Evolutionary conservation across 1,140 invertebrate genomes (phyloP).

Genomic region (Eueides isabella): DNA sequence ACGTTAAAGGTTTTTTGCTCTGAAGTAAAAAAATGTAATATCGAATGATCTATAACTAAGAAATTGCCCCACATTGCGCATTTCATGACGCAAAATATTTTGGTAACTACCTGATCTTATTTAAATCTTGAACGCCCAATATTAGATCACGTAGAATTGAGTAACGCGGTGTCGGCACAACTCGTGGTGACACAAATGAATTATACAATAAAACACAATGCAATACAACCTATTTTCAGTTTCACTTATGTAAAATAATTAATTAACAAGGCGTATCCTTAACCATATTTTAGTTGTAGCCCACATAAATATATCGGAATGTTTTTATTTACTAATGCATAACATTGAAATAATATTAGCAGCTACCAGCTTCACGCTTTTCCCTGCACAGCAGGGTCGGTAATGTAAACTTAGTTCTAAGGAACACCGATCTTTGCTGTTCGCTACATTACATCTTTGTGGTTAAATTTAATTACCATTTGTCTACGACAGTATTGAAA

Average conservation of each 20-base stretch:
- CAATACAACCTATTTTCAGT: slow-evolving; percentile 26
- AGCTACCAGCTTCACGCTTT: too few relatives aligned
- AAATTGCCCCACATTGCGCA: slow-evolving; percentile 23
- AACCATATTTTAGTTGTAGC: too few relatives aligned
- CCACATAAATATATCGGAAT: too few relatives aligned
- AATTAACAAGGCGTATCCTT: not conserved
- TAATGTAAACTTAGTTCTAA: too few relatives aligned
- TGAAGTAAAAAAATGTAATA: not conserved
- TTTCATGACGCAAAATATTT: slow-evolving; percentile 37
- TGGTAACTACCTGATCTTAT: slow-evolving; percentile 33
- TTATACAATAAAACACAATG: slow-evolving; percentile 28
- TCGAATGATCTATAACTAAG: not conserved
- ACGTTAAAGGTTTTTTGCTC: not conserved
- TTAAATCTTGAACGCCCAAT: slow-evolving; percentile 31
- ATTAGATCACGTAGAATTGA: slow-evolving; percentile 39
- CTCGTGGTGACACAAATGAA: slow-evolving; percentile 34
- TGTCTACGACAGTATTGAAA: not conserved
- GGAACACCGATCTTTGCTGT: too few relatives aligned
- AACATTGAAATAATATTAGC: too few relatives aligned
- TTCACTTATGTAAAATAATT: slow-evolving; percentile 29
- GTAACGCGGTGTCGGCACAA: slow-evolving; percentile 28
- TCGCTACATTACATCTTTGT: too few relatives aligned
- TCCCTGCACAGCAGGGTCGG: too few relatives aligned
- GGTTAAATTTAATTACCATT: too few relatives aligned
- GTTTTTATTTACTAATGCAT: too few relatives aligned